Conservation (phyloP, 23 tunicate genomes). For the Ciona savignyi region DNA sequence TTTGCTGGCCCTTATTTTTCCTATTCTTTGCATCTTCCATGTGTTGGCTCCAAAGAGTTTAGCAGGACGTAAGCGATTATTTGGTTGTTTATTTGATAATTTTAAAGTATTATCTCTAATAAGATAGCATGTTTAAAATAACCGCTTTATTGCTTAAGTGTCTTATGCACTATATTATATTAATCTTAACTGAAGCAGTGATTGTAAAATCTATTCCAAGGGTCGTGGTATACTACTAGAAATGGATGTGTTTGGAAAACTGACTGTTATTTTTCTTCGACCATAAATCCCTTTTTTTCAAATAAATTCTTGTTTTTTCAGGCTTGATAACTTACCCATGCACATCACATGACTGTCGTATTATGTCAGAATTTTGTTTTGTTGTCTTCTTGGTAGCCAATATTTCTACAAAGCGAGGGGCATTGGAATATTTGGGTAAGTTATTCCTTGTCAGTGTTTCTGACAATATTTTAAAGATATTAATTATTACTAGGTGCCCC, state of each 20-base stretch:
- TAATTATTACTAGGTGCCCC: slow-evolving; percentile 23
- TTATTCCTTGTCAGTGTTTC: too few species aligned
- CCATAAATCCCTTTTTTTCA: too few species aligned
- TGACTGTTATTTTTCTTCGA: too few species aligned
- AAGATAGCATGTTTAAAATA: too few species aligned
- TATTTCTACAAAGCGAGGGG: slow-evolving; percentile 7
- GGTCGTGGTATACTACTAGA: too few species aligned
- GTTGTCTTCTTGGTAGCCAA: slow-evolving; percentile 26
- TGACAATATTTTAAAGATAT: too few species aligned
- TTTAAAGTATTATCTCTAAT: background rate
- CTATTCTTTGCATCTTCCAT: background rate
- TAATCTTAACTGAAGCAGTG: too few species aligned
- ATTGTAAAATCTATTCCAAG: too few species aligned
- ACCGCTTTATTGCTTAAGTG: too few species aligned
- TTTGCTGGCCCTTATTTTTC: background rate
- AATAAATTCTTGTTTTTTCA: too few species aligned
- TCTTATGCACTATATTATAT: too few species aligned
- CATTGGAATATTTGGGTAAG: slow-evolving; percentile 2
- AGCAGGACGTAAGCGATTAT: background rate
- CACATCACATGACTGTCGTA: slow-evolving; percentile 27
- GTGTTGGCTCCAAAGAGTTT: background rate
- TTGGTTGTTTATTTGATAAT: background rate
- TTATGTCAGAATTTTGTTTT: slow-evolving; percentile 54
- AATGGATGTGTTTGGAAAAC: too few species aligned
- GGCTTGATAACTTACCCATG: background rate